phyloP scores from a whole-genome alignment of 1,140 invertebrate genomes.

The Pinna nobilis region DNA sequence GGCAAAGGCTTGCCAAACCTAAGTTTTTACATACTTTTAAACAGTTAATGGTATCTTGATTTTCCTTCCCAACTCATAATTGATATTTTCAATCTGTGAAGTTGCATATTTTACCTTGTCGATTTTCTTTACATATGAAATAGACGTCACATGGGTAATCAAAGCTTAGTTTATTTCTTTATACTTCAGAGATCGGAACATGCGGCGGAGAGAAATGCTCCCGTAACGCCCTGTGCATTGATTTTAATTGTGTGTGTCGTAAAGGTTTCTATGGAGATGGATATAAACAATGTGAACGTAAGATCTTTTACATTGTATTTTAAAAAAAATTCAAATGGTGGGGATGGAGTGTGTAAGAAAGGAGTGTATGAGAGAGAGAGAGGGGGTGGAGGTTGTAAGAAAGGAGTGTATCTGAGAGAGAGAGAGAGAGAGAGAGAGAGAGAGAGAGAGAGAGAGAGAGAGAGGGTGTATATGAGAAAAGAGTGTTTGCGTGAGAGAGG shows the following conservation, averaged over 20 bases:
- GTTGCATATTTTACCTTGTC: not conserved
- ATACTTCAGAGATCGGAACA: conserved; percentile 4
- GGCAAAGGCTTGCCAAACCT: not conserved
- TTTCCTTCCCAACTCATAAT: not conserved
- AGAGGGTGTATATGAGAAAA: not conserved
- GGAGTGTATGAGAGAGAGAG: not conserved
- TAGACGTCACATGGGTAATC: not conserved
- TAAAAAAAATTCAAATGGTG: not conserved
- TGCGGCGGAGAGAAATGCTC: conserved; percentile 24
- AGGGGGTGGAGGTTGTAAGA: not conserved
- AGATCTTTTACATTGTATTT: not conserved
- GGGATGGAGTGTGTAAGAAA: no score
- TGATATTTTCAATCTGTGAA: not conserved
- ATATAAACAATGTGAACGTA: conserved; percentile 31
- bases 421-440: not conserved
- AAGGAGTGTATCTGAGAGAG: not conserved
- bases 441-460: not conserved
- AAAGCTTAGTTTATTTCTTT: not conserved
- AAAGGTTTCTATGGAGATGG: conserved; percentile 34
- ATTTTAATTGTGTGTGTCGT: conserved; percentile 31
- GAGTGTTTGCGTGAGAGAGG: not conserved
- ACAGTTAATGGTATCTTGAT: no score
- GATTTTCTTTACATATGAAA: not conserved
- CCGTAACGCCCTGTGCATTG: conserved; percentile 10
- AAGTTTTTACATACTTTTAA: not conserved